A percentile compares a stretch with the other conserved stretches of the same genome.
Evolutionary conservation across 1,140 invertebrate species (phyloP).

Genomic region (Callitettix versicolor): DNA sequence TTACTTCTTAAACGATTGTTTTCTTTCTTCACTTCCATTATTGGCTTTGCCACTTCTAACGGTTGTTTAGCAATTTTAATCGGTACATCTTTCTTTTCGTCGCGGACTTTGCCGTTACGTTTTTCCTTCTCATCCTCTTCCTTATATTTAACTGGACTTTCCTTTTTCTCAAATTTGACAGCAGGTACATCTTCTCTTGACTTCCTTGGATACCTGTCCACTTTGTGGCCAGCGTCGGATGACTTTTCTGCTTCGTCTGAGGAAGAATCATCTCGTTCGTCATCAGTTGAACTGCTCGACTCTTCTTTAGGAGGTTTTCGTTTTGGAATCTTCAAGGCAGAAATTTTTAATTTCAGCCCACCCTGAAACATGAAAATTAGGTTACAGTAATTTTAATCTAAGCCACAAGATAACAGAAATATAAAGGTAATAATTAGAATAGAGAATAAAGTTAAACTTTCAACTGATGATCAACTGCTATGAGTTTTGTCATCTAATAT

Average conservation of each 20-base stretch:
- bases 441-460: not conserved
- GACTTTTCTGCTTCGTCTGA: slow-evolving; percentile 13
- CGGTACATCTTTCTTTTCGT: not conserved
- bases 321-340: slow-evolving; percentile 23
- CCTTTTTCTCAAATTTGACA: not conserved
- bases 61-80: not conserved
- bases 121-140: slow-evolving; percentile 1
- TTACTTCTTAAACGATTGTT: no score
- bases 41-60: not conserved
- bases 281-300: slow-evolving; percentile 12
- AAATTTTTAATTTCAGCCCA: slow-evolving; percentile 25
- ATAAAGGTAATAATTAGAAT: not conserved
- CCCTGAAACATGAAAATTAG: slow-evolving; percentile 21
- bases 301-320: slow-evolving; percentile 3
- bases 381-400: no score
- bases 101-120: not conserved
- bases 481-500: no score
- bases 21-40: not conserved
- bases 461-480: no score
- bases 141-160: not conserved
- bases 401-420: no score
- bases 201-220: not conserved
- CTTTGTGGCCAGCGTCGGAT: slow-evolving; percentile 6
- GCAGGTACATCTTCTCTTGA: not conserved
- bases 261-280: slow-evolving; percentile 5